Evolutionary conservation across 2,113 vertebrate genomes (phyloP), one percentile per base, ranked within the genome.

Genomic region (Pseudorhombus dupliciocellatus): DNA sequence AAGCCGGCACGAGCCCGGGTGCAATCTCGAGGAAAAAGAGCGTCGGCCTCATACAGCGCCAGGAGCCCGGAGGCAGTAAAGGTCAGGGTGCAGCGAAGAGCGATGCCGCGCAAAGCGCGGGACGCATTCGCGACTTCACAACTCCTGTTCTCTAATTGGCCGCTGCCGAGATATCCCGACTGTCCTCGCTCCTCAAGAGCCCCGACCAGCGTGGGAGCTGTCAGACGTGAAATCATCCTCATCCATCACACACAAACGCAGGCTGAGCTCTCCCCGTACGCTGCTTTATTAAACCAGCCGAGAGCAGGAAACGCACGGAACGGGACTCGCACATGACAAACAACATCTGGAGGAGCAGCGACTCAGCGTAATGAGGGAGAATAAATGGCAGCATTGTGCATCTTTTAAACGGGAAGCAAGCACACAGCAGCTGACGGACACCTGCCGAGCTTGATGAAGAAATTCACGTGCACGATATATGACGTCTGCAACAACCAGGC

Each of bases 191-290:
- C 31, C 7, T 52, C 21, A 61, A 4, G 18, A 66, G 24, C 50
- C 52, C n/a, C 6, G 4, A 61, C 22, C 55, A 44, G 20, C 20
- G 15, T 25, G 58, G 58, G 18, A 62, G 37, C 42, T 64, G 55
- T 66, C 71, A 65, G 44, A 79, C 52, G 51, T 24, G 31, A 66
- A 66, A 62, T 72, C 15, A 54, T 65, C 58, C 44, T 55, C 69
- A 77, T 79, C 37, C 58, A 20, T 79, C 70, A 71, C 16, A 37
- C 58, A 26, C 37, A 54, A 66, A 53, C 10, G 5, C 21, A 30
- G 6, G 28, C 16, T 51, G 46, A 79, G 58, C 70, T 66, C 50
- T 56, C n/a, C 30, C 25, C 26, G 37, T 30, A 28, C 51, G 37
- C n/a, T n/a, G 57, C 28, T 15, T 40, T 16, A 18, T 28, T 62